These are phyloP conservation scores for Toxostoma redivivum DNA, from an alignment of 2,113 vertebrate genomes.

Conservation along the genomic window DNA sequence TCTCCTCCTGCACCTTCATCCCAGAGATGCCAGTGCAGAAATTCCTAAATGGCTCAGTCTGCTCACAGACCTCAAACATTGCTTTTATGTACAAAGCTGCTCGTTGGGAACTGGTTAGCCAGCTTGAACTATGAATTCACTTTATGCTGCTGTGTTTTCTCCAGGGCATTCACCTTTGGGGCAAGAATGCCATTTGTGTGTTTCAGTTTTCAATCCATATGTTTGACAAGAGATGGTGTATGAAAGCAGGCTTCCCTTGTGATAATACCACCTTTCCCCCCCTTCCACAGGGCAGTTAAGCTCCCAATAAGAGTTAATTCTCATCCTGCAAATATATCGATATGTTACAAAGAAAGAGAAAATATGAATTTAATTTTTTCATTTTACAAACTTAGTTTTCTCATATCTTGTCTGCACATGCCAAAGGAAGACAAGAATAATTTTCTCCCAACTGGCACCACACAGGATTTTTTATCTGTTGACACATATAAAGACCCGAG, in stretches of 20 bases:
- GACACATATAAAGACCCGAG: background rate
- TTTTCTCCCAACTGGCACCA: background rate
- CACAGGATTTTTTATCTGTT: background rate
- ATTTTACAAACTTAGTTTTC: background rate
- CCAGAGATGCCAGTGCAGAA: background rate
- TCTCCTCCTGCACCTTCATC: background rate
- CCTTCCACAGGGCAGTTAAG: background rate
- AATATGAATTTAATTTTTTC: background rate
- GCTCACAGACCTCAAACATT: background rate
- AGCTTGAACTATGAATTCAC: background rate
- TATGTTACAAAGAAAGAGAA: background rate
- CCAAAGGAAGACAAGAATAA: background rate
- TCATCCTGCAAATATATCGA: background rate
- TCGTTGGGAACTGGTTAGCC: background rate
- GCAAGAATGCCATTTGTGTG: background rate
- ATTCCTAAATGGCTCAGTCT: background rate
- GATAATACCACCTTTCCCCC: background rate
- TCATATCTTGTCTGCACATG: background rate
- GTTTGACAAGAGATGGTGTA: background rate
- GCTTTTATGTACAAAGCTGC: background rate
- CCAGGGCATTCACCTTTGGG: background rate
- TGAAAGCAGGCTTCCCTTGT: background rate
- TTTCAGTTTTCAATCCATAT: accelerated
- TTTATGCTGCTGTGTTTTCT: background rate
- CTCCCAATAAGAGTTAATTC: background rate